Base-by-base conservation (phyloP, 2,113 vertebrate species). In the Clarias macrocephalus region DNA sequence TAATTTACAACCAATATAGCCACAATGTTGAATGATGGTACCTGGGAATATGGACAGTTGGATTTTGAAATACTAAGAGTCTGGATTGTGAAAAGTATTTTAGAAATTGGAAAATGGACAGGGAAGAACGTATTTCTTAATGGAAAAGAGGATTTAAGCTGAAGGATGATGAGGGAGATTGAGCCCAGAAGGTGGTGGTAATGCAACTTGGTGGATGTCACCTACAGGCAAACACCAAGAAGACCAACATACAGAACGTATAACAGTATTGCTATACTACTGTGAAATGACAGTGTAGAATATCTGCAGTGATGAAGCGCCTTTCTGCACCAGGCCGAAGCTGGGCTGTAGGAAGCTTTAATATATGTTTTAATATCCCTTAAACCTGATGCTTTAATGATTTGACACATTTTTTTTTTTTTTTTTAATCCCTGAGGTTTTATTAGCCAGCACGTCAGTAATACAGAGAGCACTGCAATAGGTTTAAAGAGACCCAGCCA, bases 391-490 rank as follows among this genome's bases (percentile, higher is more conserved):
- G 42, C 73, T 76, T n/a, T 12, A 25, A 76, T 2, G 33, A 33
- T 12, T 6, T 52, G 73, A 52, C 21, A 25, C 13, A 19, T n/a
- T n/a, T 33, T 33, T 33, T 42, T 76, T 28, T 76, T 21, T 75
- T 52, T n/a, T 23, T 23, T 9, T 42, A 42, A 73, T 73, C 70
- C 9, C 19, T 42, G 9, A 21, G 70, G 33, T 73, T 73, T 37
- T 11, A 73, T 73, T 73, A 52, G 11, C 42, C 37, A n/a, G 23
- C 19, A 75, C 13, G 42, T 75, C 72, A 75, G 18, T 12, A 76
- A 76, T n/a, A 95, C 93, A 98, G 95, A 18, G 72, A 21, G 9
- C 30, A 70, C 13, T 15, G 48, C 13, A 63, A 75, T 37, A 83
- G 37, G 52, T 15, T 28, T 30, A 76, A 23, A 30, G 28, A 52